Conservation (phyloP, 35 echinoderm and acorn worm species). For the Acanthaster planci region DNA sequence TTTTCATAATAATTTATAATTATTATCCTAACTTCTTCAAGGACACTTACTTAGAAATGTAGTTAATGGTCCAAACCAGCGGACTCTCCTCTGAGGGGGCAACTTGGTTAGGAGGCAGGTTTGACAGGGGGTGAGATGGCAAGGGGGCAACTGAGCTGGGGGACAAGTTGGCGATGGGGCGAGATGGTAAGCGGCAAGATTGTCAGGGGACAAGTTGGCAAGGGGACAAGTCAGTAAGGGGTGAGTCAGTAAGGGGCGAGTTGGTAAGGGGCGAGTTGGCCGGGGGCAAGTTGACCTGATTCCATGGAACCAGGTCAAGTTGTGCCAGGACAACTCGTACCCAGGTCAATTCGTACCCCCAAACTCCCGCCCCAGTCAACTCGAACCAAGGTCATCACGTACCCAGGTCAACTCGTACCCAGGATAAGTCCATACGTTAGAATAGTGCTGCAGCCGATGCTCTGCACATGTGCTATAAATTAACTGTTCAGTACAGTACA, state of each 20-base stretch:
- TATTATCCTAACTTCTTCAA: background rate
- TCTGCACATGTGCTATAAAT: too few species aligned
- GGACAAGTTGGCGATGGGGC: background rate
- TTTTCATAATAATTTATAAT: too few species aligned
- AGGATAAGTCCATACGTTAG: background rate
- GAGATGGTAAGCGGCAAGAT: background rate
- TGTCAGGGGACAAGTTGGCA: background rate
- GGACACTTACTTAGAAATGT: background rate
- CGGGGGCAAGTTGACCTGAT: too few species aligned
- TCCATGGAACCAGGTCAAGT: too few species aligned
- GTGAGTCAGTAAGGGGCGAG: background rate
- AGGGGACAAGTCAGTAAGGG: too few species aligned
- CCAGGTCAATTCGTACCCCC: background rate
- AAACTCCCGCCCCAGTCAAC: background rate
- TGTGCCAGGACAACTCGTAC: background rate
- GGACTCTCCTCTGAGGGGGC: too few species aligned
- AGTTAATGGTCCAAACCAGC: too few species aligned
- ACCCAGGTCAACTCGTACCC: too few species aligned
- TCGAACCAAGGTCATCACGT: background rate
- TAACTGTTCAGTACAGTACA: too few species aligned
- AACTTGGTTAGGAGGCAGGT: too few species aligned
- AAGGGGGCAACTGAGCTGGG: background rate
- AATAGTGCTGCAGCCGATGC: background rate
- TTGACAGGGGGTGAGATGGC: background rate
- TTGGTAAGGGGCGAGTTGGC: too few species aligned